Percentiles rank a stretch among this genome's conserved stretches.
Evolutionary conservation across 2,797 vertebrate species (phyloP).

Genomic region (Gymnothorax reevesii): DNA sequence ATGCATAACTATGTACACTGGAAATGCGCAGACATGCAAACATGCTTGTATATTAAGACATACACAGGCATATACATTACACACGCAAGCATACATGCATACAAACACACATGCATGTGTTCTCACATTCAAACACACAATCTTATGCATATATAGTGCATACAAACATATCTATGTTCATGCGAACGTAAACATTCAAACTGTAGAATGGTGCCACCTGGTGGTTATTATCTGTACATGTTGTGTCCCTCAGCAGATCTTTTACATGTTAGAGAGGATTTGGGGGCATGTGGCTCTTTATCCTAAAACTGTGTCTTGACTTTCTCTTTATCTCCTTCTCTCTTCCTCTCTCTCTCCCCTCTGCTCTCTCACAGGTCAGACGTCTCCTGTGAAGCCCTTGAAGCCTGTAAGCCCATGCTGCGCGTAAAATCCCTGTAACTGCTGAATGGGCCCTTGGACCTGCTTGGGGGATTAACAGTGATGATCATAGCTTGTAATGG

Average conservation of each 20-base stretch:
- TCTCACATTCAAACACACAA: too few species aligned
- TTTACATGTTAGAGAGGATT: too few species aligned
- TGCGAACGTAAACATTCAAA: neutral
- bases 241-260: neutral
- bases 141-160: too few species aligned
- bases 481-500: conserved; percentile 36
- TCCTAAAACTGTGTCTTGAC: conserved; percentile 40
- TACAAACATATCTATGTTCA: neutral
- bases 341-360: neutral
- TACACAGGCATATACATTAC: neutral
- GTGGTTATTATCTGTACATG: neutral
- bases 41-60: neutral
- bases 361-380: conserved; percentile 26
- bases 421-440: neutral
- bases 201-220: conserved; percentile 23
- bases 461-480: conserved; percentile 58
- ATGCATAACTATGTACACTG: neutral
- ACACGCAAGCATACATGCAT: too few species aligned
- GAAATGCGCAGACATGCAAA: neutral
- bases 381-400: conserved; percentile 31
- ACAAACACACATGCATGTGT: too few species aligned
- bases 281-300: too few species aligned
- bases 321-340: conserved; percentile 32
- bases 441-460: conserved; percentile 3
- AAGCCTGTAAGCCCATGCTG: conserved; percentile 27